Conservation (phyloP, 2,888 invertebrate genomes). For the Epicampocera succincta region DNA sequence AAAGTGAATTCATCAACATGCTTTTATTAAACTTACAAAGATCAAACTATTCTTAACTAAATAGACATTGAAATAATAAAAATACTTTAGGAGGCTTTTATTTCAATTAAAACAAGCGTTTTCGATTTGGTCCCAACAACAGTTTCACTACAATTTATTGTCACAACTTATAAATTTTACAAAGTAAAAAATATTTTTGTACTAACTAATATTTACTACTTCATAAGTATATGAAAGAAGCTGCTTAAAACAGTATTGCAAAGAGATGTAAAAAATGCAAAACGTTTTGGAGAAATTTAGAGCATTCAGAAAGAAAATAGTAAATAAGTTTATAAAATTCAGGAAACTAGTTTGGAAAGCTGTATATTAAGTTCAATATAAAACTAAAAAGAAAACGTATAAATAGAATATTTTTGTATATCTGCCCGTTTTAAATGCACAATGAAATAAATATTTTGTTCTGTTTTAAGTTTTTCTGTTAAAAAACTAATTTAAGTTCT, state of each 20-base stretch:
- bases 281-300: no score
- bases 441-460: conserved; percentile 13
- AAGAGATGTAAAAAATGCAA: background rate
- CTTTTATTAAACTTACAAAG: no score
- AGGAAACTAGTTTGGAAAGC: conserved; percentile 28
- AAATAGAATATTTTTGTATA: background rate
- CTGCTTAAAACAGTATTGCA: background rate
- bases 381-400: conserved; percentile 14
- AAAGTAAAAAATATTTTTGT: conserved; percentile 13
- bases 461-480: background rate
- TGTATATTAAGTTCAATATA: background rate
- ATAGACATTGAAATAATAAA: background rate
- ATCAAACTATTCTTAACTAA: no score
- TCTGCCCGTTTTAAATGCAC: conserved; percentile 56
- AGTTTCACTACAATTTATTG: conserved; percentile 10
- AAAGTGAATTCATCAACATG: no score
- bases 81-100: no score
- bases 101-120: background rate
- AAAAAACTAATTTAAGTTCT: background rate
- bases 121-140: conserved; percentile 45
- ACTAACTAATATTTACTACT: no score
- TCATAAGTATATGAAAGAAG: no score
- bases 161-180: background rate
- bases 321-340: background rate
- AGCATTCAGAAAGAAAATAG: no score